These are phyloP conservation scores for Hemicrepidius hirtus DNA, from an alignment of 2,888 invertebrate genomes.

Conservation along the genomic window DNA sequence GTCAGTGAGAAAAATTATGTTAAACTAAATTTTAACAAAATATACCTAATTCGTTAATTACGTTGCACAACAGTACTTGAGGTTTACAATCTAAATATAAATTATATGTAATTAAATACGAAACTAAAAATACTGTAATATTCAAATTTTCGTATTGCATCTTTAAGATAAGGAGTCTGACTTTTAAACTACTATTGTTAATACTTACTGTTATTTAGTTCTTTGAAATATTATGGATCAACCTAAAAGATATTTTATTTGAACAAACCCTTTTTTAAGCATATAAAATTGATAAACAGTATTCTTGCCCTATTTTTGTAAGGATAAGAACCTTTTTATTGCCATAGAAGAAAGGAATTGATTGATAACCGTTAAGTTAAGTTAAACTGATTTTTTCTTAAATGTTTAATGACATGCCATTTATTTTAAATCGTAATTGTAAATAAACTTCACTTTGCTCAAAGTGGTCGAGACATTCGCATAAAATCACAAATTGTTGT, in stretches of 20 bases:
- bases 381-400: slow-evolving; percentile 35
- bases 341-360: slow-evolving; percentile 37
- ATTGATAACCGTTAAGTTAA: slow-evolving; percentile 12
- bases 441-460: slow-evolving; percentile 18
- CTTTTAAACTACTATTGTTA: slow-evolving; percentile 7
- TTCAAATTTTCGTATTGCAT: slow-evolving; percentile 1
- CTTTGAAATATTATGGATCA: not conserved
- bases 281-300: slow-evolving; percentile 15
- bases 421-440: not conserved
- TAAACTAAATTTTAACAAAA: no score
- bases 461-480: slow-evolving; percentile 21
- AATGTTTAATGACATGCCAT: slow-evolving; percentile 41
- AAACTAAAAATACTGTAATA: slow-evolving; percentile 11
- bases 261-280: slow-evolving; percentile 7
- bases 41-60: no score
- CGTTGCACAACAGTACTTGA: slow-evolving; percentile 26
- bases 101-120: slow-evolving; percentile 18
- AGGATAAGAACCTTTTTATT: not conserved
- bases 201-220: not conserved
- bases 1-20: no score
- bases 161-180: not conserved
- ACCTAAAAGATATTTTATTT: slow-evolving; percentile 15
- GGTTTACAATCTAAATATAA: slow-evolving; percentile 45
- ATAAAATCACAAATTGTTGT: slow-evolving; percentile 35
- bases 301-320: slow-evolving; percentile 48